These are phyloP conservation scores for Macrobrachium rosenbergii DNA, from an alignment of 1,140 invertebrate genomes.

Conservation along the genomic window DNA sequence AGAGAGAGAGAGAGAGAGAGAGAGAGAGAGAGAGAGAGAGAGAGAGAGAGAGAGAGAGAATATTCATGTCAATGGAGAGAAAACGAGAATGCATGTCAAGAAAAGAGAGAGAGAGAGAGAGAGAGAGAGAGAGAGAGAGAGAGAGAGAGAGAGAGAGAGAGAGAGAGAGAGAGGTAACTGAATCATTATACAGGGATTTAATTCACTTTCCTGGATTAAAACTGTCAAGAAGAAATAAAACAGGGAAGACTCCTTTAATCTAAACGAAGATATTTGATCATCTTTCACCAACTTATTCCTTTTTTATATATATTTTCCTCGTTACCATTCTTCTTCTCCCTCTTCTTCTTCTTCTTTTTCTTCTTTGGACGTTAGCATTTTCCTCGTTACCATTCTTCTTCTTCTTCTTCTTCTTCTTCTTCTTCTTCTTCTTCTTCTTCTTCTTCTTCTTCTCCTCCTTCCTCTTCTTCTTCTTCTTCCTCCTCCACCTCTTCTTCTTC, in stretches of 20 bases:
- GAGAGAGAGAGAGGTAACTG: too few species aligned
- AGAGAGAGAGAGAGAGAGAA: too few species aligned
- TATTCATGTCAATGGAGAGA: too few species aligned
- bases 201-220: too few species aligned
- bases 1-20: not conserved
- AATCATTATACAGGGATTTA: too few species aligned
- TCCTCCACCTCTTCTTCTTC: not conserved
- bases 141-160: too few species aligned
- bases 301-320: not conserved
- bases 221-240: too few species aligned
- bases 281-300: not conserved
- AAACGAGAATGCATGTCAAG: too few species aligned
- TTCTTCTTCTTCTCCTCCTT: not conserved
- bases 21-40: not conserved
- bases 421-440: not conserved
- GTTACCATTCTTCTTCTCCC: not conserved
- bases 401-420: not conserved
- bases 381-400: not conserved
- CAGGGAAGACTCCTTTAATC: too few species aligned
- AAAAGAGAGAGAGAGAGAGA: too few species aligned
- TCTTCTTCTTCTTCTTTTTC: not conserved
- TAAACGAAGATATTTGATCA: not conserved
- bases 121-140: too few species aligned
- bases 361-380: not conserved
- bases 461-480: not conserved